Conservation (phyloP, 2,797 vertebrate genomes). For the Smutsia gigantea region DNA sequence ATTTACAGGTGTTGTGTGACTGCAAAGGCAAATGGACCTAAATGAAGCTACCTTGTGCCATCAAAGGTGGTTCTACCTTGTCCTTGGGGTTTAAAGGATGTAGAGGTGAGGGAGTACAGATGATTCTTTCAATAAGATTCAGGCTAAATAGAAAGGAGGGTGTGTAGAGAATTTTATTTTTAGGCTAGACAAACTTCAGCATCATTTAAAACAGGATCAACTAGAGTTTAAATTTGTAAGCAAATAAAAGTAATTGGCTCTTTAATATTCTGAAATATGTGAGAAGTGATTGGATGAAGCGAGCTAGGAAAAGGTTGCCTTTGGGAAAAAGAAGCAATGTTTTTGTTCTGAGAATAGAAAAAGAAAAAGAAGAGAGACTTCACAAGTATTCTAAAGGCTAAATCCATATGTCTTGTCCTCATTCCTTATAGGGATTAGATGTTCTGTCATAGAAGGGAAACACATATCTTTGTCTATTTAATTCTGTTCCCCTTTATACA, state of each 20-base stretch:
- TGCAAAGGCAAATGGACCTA: background rate
- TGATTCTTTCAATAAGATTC: background rate
- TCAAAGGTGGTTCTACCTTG: background rate
- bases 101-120: background rate
- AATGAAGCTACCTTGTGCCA: background rate
- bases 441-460: background rate
- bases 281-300: background rate
- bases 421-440: background rate
- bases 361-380: background rate
- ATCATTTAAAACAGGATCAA: background rate
- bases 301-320: background rate
- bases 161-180: background rate
- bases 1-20: background rate
- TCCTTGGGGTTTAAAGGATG: background rate
- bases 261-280: background rate
- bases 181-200: background rate
- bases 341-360: background rate
- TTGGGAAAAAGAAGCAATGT: background rate
- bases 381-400: background rate
- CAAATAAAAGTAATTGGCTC: background rate
- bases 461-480: background rate
- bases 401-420: background rate
- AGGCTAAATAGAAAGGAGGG: background rate
- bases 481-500: background rate
- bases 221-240: background rate